Evolutionary conservation across 2,797 vertebrate genomes (phyloP), one percentile per base, ranked within the genome.

Genomic region (Netta rufina): DNA sequence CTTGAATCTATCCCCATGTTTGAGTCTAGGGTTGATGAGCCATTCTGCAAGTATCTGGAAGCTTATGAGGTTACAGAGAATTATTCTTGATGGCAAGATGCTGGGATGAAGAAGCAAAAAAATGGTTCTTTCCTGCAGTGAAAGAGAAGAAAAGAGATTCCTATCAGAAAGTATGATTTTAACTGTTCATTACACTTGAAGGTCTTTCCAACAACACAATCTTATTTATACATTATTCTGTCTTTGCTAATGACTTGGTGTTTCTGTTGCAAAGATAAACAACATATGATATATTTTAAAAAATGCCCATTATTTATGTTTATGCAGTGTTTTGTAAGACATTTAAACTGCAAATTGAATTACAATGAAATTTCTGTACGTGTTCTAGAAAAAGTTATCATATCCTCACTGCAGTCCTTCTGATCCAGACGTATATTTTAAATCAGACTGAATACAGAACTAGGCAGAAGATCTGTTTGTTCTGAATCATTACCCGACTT

Each of bases 301-400:
- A 3, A 71, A 65, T 94, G 33, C 2, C 6, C 39, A 41, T 71
- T 87, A 57, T 9, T 91, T n/a, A 11, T 93, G 65, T 89, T 90
- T 88, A 81, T 78, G 41, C 11, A n/a, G 38, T 62, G 33, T 78
- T 95, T 87, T 39, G 41, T 87, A 77, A 72, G n/a, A 75, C 33
- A 85, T 87, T 82, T 83, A 75, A 92, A 85, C 64, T 89, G 60
- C 32, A 84, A 87, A 89, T 70, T 8, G 1, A 73, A 82, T 93
- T 79, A 27, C 20, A 87, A 53, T 70, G 21, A 73, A 71, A 82
- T 84, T 60, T 11, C 18, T 60, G 5, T 65, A 51, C 0, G 0
- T 61, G 27, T 77, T 89, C 69, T 82, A 85, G 72, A 89, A 45
- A 66, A 94, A 33, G 9, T 75, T 84, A 66, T 30, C 54, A 57